These are phyloP conservation scores for Heliangelus exortis DNA, from an alignment of 2,797 vertebrate species.

Conservation along the genomic window DNA sequence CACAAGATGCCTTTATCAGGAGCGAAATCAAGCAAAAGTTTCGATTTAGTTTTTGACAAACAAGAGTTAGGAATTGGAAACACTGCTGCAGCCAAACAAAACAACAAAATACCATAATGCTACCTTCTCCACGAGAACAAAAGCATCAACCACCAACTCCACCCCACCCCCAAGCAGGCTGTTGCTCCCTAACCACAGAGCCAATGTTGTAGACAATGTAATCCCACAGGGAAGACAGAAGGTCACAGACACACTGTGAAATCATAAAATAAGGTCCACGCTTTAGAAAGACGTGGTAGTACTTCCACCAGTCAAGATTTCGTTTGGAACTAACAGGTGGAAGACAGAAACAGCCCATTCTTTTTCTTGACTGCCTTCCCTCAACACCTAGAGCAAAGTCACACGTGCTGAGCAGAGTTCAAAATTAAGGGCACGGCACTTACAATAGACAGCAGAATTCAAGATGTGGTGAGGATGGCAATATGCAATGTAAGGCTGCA, in stretches of 20 bases:
- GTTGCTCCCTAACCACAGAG: constrained; percentile 55
- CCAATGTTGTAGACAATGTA: constrained; percentile 24
- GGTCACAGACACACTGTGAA: constrained; percentile 25
- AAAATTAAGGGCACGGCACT: neutral
- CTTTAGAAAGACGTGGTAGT: neutral
- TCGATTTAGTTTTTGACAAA: neutral
- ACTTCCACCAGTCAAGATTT: neutral
- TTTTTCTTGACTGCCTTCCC: neutral
- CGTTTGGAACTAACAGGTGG: neutral
- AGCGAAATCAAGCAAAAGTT: constrained; percentile 15
- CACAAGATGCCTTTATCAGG: neutral
- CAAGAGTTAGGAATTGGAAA: constrained; percentile 22
- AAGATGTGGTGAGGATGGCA: neutral
- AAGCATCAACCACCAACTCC: constrained; percentile 51
- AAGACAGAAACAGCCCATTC: neutral
- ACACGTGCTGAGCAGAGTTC: fast-evolving
- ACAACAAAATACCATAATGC: constrained; percentile 54
- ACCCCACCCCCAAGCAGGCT: constrained; percentile 65
- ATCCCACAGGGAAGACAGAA: constrained; percentile 61
- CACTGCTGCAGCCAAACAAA: constrained; percentile 40
- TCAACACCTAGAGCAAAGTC: neutral
- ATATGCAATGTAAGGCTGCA: neutral
- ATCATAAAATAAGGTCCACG: neutral
- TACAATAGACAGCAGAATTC: neutral
- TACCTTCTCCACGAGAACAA: constrained; percentile 59